phyloP scores from a whole-genome alignment of 2,888 invertebrate genomes.

The Noctua pronuba region DNA sequence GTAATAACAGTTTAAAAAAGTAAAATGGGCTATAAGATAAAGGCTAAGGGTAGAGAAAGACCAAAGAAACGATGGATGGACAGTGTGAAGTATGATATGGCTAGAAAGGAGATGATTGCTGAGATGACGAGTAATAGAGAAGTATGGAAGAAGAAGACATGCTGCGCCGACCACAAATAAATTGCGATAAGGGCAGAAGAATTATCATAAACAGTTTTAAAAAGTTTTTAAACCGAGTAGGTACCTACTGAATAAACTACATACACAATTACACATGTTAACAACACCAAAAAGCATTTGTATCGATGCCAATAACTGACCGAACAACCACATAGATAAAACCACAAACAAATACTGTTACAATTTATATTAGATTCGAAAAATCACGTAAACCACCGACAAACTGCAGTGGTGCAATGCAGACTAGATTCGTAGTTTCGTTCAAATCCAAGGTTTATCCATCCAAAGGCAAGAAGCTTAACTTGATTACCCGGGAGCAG shows the following conservation, averaged over 20 bases:
- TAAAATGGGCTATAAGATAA: no score
- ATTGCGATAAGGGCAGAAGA: no score
- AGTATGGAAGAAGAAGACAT: no score
- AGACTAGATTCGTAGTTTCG: constrained; percentile 51
- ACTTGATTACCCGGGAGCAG: constrained; percentile 66
- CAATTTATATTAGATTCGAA: constrained; percentile 60
- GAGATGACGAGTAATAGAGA: no score
- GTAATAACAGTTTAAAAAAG: no score
- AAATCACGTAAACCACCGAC: constrained; percentile 56
- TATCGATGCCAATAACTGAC: constrained; percentile 46
- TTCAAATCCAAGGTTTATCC: constrained; percentile 67
- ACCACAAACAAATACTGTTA: constrained; percentile 50
- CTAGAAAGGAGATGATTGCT: no score
- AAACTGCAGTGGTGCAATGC: constrained; percentile 68
- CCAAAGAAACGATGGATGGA: no score
- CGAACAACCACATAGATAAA: constrained; percentile 29
- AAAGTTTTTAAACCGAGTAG: not conserved
- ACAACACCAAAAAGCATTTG: constrained; percentile 32
- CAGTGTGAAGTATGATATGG: no score
- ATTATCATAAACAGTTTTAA: no score
- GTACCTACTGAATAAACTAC: not conserved
- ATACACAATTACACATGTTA: constrained; percentile 22
- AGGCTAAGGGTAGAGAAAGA: no score
- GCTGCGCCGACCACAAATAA: no score
- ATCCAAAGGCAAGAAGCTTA: constrained; percentile 68